A percentile compares a stretch with the other conserved stretches of the same genome.
These are phyloP conservation scores for Galeopterus variegatus DNA, from an alignment of 2,113 vertebrate species.

Conservation along the genomic window DNA sequence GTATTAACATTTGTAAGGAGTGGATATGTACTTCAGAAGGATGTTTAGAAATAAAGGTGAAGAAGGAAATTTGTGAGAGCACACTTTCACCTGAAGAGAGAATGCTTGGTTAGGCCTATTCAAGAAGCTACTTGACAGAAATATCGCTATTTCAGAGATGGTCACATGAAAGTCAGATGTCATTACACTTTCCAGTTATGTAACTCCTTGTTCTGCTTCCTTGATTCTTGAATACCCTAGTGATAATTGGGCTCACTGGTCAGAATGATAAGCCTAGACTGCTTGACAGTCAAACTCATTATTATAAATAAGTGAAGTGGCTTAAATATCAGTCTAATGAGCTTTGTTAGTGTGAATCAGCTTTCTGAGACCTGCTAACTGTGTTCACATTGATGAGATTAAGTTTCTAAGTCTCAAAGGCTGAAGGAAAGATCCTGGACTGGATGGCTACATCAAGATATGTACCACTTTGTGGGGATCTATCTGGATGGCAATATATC, in stretches of 20 bases:
- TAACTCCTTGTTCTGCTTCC: not conserved
- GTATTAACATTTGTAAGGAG: not conserved
- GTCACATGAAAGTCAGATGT: not conserved
- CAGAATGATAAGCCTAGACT: not conserved
- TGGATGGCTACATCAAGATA: not conserved
- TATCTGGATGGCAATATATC: not conserved
- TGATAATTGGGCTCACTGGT: not conserved
- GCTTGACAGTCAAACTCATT: conserved; percentile 30
- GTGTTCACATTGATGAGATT: not conserved
- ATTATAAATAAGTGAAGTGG: conserved; percentile 21
- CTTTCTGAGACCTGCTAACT: not conserved
- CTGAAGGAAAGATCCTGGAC: not conserved
- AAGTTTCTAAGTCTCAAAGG: not conserved
- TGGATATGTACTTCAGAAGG: not conserved
- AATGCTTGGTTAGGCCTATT: not conserved
- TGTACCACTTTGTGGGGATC: not conserved
- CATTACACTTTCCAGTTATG: not conserved
- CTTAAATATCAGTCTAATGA: not conserved
- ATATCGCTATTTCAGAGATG: not conserved
- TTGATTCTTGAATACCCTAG: not conserved
- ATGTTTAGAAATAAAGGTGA: conserved; percentile 7
- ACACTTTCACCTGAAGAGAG: not conserved
- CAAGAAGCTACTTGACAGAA: not conserved
- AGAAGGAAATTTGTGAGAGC: not conserved
- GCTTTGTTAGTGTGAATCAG: not conserved